Percentiles rank a stretch among this genome's conserved stretches.
Evolutionary conservation across 2,797 vertebrate genomes (phyloP).

Genomic region (Neoniphon sammara): DNA sequence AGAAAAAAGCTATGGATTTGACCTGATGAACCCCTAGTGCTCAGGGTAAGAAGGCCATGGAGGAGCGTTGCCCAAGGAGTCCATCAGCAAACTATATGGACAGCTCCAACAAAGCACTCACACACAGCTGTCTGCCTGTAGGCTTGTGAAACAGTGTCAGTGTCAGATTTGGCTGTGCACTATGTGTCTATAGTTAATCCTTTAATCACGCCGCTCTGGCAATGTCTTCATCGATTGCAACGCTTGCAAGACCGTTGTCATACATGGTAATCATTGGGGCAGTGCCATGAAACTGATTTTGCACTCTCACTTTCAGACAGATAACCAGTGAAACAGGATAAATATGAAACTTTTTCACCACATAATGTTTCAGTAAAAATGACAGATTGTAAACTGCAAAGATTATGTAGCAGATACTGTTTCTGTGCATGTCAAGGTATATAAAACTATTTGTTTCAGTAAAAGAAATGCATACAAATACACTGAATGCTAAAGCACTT

Average conservation of each 20-base stretch:
- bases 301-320: constrained; percentile 3
- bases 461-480: too few species aligned
- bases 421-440: too few species aligned
- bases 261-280: neutral
- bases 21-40: constrained; percentile 54
- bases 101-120: constrained; percentile 19
- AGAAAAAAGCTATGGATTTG: constrained; percentile 54
- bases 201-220: constrained; percentile 13
- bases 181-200: constrained; percentile 1
- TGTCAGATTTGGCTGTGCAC: constrained; percentile 19
- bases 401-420: neutral
- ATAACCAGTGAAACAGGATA: constrained; percentile 22
- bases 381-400: neutral
- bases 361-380: neutral
- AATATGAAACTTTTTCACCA: constrained; percentile 1
- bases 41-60: constrained; percentile 25
- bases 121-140: constrained; percentile 56
- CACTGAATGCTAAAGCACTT: constrained; percentile 27
- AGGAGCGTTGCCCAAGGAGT: constrained; percentile 31
- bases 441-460: too few species aligned
- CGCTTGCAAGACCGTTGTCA: constrained; percentile 3
- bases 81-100: constrained; percentile 1
- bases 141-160: constrained; percentile 24
- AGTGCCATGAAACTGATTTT: constrained; percentile 9
- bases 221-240: constrained; percentile 9